Conservation (phyloP, 2,797 vertebrate genomes). For the Artibeus jamaicensis region DNA sequence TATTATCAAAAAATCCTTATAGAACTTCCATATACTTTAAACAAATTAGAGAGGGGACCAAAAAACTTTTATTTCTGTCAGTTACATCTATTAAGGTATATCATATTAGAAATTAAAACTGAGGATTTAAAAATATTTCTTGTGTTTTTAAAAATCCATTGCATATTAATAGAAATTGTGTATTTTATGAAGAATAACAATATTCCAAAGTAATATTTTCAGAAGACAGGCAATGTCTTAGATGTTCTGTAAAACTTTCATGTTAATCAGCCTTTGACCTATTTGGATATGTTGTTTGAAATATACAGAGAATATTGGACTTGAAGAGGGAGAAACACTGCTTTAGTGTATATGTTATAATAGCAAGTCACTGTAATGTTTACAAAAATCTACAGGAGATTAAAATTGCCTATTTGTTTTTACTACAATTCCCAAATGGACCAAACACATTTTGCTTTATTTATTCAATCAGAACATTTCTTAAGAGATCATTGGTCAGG, state of each 20-base stretch:
- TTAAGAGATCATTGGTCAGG: not conserved
- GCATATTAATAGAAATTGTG: conserved; percentile 1
- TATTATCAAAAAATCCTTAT: conserved; percentile 31
- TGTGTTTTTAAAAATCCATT: not conserved
- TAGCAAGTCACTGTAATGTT: not conserved
- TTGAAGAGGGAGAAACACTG: not conserved
- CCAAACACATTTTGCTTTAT: not conserved
- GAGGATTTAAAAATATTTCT: not conserved
- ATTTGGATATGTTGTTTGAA: not conserved
- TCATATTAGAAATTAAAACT: conserved; percentile 35
- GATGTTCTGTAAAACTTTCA: conserved; percentile 2
- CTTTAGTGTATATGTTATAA: not conserved
- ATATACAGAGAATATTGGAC: not conserved
- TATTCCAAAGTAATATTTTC: conserved; percentile 8
- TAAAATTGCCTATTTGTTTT: not conserved
- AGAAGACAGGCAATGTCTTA: not conserved
- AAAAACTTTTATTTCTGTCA: not conserved
- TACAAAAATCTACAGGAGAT: not conserved
- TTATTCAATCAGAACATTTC: not conserved
- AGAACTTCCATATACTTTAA: not conserved
- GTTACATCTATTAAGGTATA: not conserved
- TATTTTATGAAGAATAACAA: conserved; percentile 8
- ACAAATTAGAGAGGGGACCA: not conserved
- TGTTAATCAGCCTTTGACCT: not conserved
- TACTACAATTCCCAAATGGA: not conserved